Evolutionary conservation across 2,888 invertebrate species (phyloP), one percentile per base, ranked within the genome.

Genomic region (Malachius bipustulatus): DNA sequence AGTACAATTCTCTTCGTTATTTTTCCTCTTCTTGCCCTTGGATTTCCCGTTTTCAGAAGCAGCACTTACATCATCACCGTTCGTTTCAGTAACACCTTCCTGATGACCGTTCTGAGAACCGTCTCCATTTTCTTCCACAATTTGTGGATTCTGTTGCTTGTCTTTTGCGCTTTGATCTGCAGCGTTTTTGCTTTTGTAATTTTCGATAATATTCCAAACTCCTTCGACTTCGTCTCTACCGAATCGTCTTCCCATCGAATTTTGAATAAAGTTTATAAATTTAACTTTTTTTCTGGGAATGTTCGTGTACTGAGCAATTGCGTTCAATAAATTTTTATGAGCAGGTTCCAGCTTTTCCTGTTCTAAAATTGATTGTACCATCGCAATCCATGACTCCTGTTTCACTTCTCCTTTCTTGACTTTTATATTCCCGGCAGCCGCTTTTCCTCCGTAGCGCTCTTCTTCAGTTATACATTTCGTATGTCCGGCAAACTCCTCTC

Each of bases 391-490:
- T 32, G 73, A 73, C 51, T 78, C 79, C 58, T 93, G 93, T 55
- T 90, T 91, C 44, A 70, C 73, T 55, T 84, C 85, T 4, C 89
- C 89, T 62, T 88, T 89, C 54, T 85, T 84, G 36, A 75, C 72
- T 8, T 65, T 61, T 10, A 71, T 65, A 53, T 80, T 82, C 3
- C 77, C 67, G 13, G 75, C 71, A 55, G 77, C 84, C 27, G 80
- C 78, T 60, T 82, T 84, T 1, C 81, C 88, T 4, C 87, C 81
- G 57, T 96, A 96, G 47, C 90, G 79, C 59, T 91, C 79, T 15
- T 80, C 81, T 65, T 96, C 79, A 0, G 81, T 74, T 32, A 91
- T 70, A 61, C 91, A 93, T 64, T 85, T 83, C n/a, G 65, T 80
- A 56, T 91, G 91, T 1, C 65, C 64, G 28, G 71, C 72, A 61